These are phyloP conservation scores for Pristis pectinata DNA, from an alignment of 2,797 vertebrate species.

Conservation along the genomic window DNA sequence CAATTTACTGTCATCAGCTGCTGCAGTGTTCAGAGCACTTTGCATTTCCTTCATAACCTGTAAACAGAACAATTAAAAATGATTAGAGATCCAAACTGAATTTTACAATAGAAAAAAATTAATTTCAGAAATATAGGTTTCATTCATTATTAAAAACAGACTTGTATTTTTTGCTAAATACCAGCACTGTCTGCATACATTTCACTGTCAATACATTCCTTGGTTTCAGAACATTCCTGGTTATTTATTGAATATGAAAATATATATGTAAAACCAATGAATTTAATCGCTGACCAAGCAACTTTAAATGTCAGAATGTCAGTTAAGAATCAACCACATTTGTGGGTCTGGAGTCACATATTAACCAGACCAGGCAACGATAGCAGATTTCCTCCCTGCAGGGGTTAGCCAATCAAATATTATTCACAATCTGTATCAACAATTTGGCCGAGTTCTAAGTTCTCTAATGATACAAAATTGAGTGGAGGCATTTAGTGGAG, in stretches of 20 bases:
- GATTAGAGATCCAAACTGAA: background rate
- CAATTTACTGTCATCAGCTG: constrained; percentile 89
- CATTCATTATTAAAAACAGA: background rate
- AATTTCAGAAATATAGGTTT: background rate
- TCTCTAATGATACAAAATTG: too few species aligned
- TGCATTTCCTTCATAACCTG: constrained; percentile 99
- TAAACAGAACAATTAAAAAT: constrained; percentile 40
- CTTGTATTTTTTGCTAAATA: background rate
- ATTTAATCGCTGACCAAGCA: too few species aligned
- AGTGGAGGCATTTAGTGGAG: too few species aligned
- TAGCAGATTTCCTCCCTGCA: too few species aligned
- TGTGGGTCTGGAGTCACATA: too few species aligned
- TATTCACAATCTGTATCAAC: too few species aligned
- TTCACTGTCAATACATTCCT: background rate
- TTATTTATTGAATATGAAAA: background rate
- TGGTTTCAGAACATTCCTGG: background rate
- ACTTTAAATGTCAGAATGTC: too few species aligned
- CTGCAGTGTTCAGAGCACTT: constrained; percentile 87
- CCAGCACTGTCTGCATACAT: background rate
- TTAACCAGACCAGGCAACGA: too few species aligned
- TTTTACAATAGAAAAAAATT: background rate
- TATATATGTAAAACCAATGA: too few species aligned
- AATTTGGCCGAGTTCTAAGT: too few species aligned
- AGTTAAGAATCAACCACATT: too few species aligned
- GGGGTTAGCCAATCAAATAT: too few species aligned